Evolutionary conservation across 2,797 vertebrate genomes (phyloP), one percentile per base, ranked within the genome.

Genomic region (Enteromius radiatus): DNA sequence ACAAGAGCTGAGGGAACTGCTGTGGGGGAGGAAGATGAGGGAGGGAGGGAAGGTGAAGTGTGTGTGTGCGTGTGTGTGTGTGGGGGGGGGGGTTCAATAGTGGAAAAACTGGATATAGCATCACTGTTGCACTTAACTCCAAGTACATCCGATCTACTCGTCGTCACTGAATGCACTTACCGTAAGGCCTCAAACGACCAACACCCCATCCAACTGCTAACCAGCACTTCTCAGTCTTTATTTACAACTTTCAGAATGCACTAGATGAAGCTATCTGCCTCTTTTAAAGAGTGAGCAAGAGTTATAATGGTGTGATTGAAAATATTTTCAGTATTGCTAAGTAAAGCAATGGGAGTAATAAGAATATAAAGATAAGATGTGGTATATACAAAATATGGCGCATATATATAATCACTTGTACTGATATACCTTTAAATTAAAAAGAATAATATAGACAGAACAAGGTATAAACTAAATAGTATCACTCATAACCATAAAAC

Each of bases 81-180:
- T 4, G 36, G 6, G 10, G 45, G 68, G 68, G 43, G 43, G 70
- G 52, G 47, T 23, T 69, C 63, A 77, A 67, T 70, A 36, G 47
- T 77, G 73, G 49, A 69, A 68, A 77, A 77, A 77, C 52, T 83
- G 52, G 41, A 76, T 76, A 43, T 68, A 82, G 81, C 81, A 77
- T 83, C 74, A 77, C 28, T 47, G 73, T 76, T 76, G 73, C 73
- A 82, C 81, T 82, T 82, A 82, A 76, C 73, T 68, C 73, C 23
- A 76, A 82, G 81, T 69, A 69, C 61, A 82, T 82, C 49, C 38
- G 63, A 82, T 82, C 64, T 82, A 47, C 81, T 76, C 19, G 5
- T 76, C 73, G 8, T 82, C 71, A 82, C 36, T 56, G 11, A 76
- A 76, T 76, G 81, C 73, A 82, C 64, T 82, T 82, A 82, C 73